Percentiles rank a stretch among this genome's conserved stretches.
These are phyloP conservation scores for Poeciliopsis paucimaculata DNA, from an alignment of 2,797 vertebrate genomes.

Conservation along the genomic window DNA sequence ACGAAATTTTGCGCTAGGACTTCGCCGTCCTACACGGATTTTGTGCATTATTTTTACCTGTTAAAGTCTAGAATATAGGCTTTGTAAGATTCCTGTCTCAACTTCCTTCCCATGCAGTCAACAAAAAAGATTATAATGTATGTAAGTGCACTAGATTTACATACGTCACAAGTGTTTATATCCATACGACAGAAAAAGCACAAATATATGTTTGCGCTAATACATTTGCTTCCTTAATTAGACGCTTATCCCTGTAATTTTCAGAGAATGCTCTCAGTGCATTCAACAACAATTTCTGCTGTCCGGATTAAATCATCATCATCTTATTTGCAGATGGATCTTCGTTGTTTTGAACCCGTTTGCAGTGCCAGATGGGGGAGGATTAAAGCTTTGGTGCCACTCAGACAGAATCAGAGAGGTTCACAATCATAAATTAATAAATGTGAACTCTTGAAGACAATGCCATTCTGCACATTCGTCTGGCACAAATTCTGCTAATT, in stretches of 20 bases:
- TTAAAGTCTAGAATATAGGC: too few species aligned
- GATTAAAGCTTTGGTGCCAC: constrained; percentile 38
- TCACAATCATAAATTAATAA: constrained; percentile 28
- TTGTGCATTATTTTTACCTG: too few species aligned
- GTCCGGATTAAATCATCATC: constrained; percentile 34
- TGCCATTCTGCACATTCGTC: constrained; percentile 22
- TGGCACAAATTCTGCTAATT: constrained; percentile 7
- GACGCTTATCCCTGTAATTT: constrained; percentile 16
- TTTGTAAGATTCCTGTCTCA: neutral
- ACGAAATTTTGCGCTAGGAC: too few species aligned
- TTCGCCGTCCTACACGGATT: too few species aligned
- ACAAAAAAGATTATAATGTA: neutral
- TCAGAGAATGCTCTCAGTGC: constrained; percentile 10
- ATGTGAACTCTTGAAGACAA: constrained; percentile 31
- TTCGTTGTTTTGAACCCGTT: constrained; percentile 37
- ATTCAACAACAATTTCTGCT: constrained; percentile 23
- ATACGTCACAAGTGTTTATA: constrained; percentile 12
- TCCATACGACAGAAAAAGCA: constrained; percentile 6
- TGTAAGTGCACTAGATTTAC: neutral
- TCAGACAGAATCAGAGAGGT: constrained; percentile 34
- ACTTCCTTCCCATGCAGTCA: neutral
- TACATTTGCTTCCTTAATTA: constrained; percentile 6
- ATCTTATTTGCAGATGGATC: constrained; percentile 50
- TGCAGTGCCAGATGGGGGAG: constrained; percentile 45
- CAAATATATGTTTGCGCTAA: constrained; percentile 22